Base-by-base conservation (phyloP, 2,888 invertebrate species). In the Himalopsyche japonica region DNA sequence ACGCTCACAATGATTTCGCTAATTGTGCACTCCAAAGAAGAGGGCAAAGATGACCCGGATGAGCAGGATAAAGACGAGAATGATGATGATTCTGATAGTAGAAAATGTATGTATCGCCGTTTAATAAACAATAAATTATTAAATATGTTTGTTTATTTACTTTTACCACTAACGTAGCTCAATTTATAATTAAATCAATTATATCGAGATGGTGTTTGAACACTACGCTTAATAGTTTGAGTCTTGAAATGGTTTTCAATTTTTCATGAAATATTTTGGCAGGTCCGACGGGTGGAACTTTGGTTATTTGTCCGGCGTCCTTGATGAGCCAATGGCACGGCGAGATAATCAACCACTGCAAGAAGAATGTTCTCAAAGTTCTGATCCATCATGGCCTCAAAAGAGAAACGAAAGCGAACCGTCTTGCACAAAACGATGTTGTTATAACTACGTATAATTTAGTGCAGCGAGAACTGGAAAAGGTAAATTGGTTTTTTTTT, bases 261-360 rank as follows among this genome's bases (percentile, higher is more conserved):
- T 37, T 6, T 8, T 3, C 43, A 1, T 15, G 15, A 7, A 20
- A 57, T 82, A 37, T 76, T 5, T n/a, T 48, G 32, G 12, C 87
- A 93, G 93, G 90, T 88, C 89, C 90, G 18, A 90, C 90, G 48
- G 96, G 96, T 15, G 95, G 96, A 27, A 97, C 97, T 0, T 91
- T 99, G n/a, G 95, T 99, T 0, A 94, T 99, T 1, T 98, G 98
- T 88, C 98, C 98, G 0, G 98, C 98, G 3, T 97, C 97, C 76
- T 93, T 99, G 78, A 91, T 99, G 83, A 94, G 95, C 87, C 99
- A 99, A 90, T 99, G 99, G 99, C 94, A 95, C 85, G 92, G 90
- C 18, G 98, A 98, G 90, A 94, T 98, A 10, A 89, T 91, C 12
- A 93, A 92, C 43, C 95, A 96, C 88, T 93, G 95, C 79, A 89